These are phyloP conservation scores for Myotis lucifugus DNA, from an alignment of 2,113 vertebrate genomes.

Conservation along the genomic window DNA sequence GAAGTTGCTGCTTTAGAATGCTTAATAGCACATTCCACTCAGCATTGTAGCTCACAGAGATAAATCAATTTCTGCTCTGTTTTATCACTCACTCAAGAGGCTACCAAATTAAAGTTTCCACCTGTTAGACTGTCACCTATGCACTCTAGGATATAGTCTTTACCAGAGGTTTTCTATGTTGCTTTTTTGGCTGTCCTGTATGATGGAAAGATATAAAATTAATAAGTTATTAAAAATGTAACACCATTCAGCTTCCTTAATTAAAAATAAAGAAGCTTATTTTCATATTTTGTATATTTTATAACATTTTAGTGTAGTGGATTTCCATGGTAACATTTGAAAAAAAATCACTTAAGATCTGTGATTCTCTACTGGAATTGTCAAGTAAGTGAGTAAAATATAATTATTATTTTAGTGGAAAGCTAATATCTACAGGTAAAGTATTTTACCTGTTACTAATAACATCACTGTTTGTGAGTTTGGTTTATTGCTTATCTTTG, in stretches of 20 bases:
- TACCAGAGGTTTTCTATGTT: not conserved
- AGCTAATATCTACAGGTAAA: not conserved
- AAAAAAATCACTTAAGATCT: not conserved
- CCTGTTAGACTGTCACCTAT: not conserved
- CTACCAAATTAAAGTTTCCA: slow-evolving; percentile 27
- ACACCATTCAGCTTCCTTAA: not conserved
- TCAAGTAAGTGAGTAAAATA: not conserved
- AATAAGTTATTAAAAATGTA: not conserved
- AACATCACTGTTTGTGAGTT: not conserved
- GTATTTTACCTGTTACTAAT: not conserved
- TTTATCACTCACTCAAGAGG: slow-evolving; percentile 47
- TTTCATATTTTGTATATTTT: slow-evolving; percentile 1
- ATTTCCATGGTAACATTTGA: not conserved
- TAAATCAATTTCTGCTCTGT: slow-evolving; percentile 3
- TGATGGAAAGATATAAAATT: not conserved
- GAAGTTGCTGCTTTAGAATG: not conserved
- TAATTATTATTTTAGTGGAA: not conserved
- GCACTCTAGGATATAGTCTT: not conserved
- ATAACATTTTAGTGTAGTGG: not conserved
- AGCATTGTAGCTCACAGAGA: not conserved
- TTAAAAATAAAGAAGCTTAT: not conserved
- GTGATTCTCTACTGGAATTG: not conserved
- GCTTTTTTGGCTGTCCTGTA: not conserved
- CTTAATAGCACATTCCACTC: not conserved
- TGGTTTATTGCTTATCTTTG: not conserved